Conservation (phyloP, 2,113 vertebrate genomes). For the Pseudolaguvia tuberculata region DNA sequence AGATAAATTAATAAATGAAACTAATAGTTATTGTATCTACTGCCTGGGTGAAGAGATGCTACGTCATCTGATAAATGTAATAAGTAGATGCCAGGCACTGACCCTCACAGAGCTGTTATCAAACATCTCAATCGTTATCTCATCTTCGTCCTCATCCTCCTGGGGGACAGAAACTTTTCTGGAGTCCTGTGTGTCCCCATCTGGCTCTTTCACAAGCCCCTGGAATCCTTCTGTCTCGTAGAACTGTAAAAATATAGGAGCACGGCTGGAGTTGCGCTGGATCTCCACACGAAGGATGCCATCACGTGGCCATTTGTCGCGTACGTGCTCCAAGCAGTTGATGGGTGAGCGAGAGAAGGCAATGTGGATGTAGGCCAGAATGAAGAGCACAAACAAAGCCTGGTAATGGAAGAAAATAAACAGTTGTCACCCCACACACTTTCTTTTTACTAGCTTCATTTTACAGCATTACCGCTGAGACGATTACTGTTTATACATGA, state of each 20-base stretch:
- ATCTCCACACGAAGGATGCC: slow-evolving; percentile 92
- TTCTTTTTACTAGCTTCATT: no score
- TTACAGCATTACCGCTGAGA: no score
- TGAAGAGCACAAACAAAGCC: slow-evolving; percentile 94
- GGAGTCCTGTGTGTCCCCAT: slow-evolving; percentile 65
- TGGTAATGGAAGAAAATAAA: slow-evolving; percentile 51
- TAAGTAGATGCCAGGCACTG: slow-evolving; percentile 18
- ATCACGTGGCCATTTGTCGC: slow-evolving; percentile 90
- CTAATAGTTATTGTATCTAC: no score
- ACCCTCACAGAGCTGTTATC: slow-evolving; percentile 84
- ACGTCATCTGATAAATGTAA: neutral
- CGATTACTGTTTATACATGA: no score
- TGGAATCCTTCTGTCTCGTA: slow-evolving; percentile 73
- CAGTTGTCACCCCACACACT: no score
- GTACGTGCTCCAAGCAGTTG: slow-evolving; percentile 90
- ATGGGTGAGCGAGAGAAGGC: slow-evolving; percentile 95
- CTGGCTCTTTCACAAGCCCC: slow-evolving; percentile 67
- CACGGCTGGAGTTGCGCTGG: slow-evolving; percentile 86
- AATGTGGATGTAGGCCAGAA: slow-evolving; percentile 96
- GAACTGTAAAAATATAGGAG: slow-evolving; percentile 87
- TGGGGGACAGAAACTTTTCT: slow-evolving; percentile 42
- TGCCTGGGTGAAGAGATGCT: no score
- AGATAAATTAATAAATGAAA: no score
- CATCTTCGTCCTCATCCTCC: slow-evolving; percentile 84
- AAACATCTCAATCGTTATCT: slow-evolving; percentile 88